Conservation (phyloP, 2,888 invertebrate genomes). For the Dryomyza anilis region DNA sequence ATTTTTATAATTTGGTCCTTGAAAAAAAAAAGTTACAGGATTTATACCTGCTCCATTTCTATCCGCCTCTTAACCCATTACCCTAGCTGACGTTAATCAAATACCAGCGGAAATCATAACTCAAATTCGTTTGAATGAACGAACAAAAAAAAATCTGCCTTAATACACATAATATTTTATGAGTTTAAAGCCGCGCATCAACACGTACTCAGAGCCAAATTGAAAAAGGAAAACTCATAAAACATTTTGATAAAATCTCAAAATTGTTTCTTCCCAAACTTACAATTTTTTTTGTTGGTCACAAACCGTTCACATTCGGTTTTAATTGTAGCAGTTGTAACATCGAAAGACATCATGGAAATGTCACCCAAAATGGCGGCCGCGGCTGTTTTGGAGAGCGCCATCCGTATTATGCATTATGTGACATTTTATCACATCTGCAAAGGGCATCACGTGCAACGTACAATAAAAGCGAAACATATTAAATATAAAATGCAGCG, state of each 20-base stretch:
- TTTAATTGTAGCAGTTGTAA: background rate
- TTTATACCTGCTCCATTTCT: too few species aligned
- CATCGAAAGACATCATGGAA: constrained; percentile 35
- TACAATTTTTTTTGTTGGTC: too few species aligned
- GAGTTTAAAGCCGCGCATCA: background rate
- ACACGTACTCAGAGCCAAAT: constrained; percentile 37
- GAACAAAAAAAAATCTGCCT: background rate
- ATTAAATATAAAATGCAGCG: background rate
- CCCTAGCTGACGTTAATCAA: too few species aligned
- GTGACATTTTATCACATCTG: constrained; percentile 22
- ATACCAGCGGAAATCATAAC: constrained; percentile 13
- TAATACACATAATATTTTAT: constrained; percentile 14
- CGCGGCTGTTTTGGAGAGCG: too few species aligned
- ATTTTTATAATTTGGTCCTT: too few species aligned
- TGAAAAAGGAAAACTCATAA: constrained; percentile 41
- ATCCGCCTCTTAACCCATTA: too few species aligned
- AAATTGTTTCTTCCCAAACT: too few species aligned
- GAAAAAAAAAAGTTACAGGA: too few species aligned
- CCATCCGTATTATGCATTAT: background rate
- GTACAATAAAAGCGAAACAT: background rate
- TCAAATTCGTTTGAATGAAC: constrained; percentile 8
- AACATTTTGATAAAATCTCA: constrained; percentile 40
- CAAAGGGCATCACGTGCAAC: constrained; percentile 17
- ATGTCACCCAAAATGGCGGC: background rate
- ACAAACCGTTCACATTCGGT: too few species aligned